Evolutionary conservation across 1,140 invertebrate genomes (phyloP).

Genomic region (Lordiphosa mommai): DNA sequence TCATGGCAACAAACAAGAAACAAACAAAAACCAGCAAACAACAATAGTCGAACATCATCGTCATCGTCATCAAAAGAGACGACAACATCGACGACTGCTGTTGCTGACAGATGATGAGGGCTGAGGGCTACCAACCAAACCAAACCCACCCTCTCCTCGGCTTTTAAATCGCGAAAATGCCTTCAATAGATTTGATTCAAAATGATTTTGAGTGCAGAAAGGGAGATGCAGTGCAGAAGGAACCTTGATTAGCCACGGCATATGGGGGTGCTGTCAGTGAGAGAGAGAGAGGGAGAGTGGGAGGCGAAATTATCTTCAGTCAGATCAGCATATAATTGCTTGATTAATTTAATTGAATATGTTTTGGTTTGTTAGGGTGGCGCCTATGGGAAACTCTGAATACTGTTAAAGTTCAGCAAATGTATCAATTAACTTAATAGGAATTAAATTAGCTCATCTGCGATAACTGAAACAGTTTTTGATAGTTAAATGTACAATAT

Average conservation of each 20-base stretch:
- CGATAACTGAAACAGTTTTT: no score
- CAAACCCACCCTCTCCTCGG: not conserved
- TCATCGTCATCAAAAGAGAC: conserved; percentile 36
- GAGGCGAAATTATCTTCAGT: not conserved
- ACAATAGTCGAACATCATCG: conserved; percentile 22
- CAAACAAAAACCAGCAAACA: conserved; percentile 14
- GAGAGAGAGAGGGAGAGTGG: not conserved
- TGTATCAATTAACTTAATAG: no score
- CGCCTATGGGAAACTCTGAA: conserved; percentile 5
- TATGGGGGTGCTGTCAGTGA: conserved; percentile 18
- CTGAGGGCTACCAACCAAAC: conserved; percentile 10
- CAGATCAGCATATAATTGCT: conserved; percentile 29
- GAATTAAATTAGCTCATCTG: no score
- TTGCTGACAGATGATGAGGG: conserved; percentile 64
- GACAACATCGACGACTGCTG: conserved; percentile 3
- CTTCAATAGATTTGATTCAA: conserved; percentile 47
- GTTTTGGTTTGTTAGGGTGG: conserved; percentile 25
- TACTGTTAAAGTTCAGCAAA: no score
- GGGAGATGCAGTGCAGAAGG: not conserved
- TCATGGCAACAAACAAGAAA: conserved; percentile 19
- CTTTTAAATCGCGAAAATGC: conserved; percentile 15
- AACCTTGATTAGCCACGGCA: conserved; percentile 6
- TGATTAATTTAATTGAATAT: conserved; percentile 30
- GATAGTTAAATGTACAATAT: no score
- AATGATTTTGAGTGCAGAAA: conserved; percentile 40